Percentiles rank a stretch among this genome's conserved stretches.
Conservation (phyloP, 1,140 invertebrate species). For the Oscheius sp. region DNA sequence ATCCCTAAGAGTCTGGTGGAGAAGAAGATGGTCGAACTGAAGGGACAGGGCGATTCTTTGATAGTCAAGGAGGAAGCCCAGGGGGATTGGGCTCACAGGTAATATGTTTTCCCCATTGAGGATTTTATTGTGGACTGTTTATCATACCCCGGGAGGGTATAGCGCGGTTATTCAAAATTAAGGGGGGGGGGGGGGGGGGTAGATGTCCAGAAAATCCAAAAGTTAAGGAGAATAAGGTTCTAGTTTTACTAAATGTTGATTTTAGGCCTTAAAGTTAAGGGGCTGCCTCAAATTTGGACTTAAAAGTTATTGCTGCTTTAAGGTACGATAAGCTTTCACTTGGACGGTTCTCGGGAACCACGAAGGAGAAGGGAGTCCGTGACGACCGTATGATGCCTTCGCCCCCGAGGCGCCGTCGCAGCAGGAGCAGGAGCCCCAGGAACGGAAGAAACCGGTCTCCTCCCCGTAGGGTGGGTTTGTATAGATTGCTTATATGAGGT, state of each 20-base stretch:
- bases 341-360: constrained; percentile 48
- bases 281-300: no score
- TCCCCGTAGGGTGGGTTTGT: neutral
- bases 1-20: constrained; percentile 89
- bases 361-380: constrained; percentile 15
- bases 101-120: no score
- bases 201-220: no score
- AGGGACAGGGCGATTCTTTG: constrained; percentile 9
- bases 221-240: no score
- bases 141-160: no score
- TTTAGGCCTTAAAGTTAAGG: no score
- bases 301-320: no score
- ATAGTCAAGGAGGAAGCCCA: constrained; percentile 41
- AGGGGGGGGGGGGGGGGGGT: no score
- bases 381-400: constrained; percentile 13
- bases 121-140: no score
- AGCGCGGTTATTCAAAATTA: no score
- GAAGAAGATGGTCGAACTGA: constrained; percentile 84
- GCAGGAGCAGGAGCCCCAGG: neutral
- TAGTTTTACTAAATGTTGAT: no score
- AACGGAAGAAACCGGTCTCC: neutral
- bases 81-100: constrained; percentile 49
- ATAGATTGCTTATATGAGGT: no score
- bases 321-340: constrained; percentile 51
- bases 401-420: constrained; percentile 3